Base-by-base conservation (phyloP, 2,888 invertebrate species). In the Sycophila texana region DNA sequence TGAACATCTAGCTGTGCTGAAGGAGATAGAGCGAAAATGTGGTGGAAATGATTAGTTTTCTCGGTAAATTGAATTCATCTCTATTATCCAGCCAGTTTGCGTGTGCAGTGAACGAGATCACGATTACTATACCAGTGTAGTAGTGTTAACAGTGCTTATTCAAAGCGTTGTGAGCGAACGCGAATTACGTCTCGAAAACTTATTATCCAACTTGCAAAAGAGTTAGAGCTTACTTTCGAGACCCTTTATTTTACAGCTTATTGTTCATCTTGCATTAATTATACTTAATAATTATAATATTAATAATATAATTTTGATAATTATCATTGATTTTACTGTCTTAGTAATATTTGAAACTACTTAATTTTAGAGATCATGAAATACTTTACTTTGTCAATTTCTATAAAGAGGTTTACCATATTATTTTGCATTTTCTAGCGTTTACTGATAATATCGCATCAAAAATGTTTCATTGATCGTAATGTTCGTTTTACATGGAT, bases 41-140 rank as follows among this genome's bases (percentile, higher is more conserved):
- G 60, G 80, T 80, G 77, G 80, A 77, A 77, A 80, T 77, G 68
- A 80, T 80, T 77, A 77, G 77, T 80, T 80, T 80, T 80, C 77
- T 63, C 74, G 51, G 70, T 70, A 74, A 80, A 77, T 77, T 80
- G 74, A 77, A 80, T 80, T 73, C 77, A 77, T 77, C 70, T 77
- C 68, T 70, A 80, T 80, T 74, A 77, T 77, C 79, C 75, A 73
- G 39, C 67, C 67, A 66, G 72, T 72, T 74, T 75, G 70, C 71
- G 63, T 74, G 78, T 49, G 68, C 74, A 79, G 39, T 74, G 74
- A 79, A 79, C 70, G 61, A 53, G 55, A 73, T 78, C 73, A n/a
- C 22, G 78, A 68, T 78, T 68, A 63, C 68, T 57, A 55, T 51
- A 39, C 68, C 12, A 22, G 7, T 26, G 22, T 22, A n/a, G 16